Evolutionary conservation across 2,888 invertebrate species (phyloP), one percentile per base, ranked within the genome.

Genomic region (Anarsia innoxiella): DNA sequence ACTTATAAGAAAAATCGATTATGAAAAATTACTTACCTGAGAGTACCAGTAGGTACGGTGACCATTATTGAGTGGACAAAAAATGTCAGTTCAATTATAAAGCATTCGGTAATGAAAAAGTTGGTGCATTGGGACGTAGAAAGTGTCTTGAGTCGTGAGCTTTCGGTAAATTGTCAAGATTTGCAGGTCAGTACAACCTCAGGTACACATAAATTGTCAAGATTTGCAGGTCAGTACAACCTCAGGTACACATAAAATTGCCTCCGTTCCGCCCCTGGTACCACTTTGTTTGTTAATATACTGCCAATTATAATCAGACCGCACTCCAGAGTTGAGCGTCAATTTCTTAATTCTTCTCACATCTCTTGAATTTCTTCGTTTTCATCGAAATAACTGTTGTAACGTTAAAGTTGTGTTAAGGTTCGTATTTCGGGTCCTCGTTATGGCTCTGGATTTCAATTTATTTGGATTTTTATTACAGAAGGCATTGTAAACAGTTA

Each of bases 41-140:
- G n/a, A n/a, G n/a, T n/a, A n/a, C n/a, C n/a, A n/a, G n/a, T n/a
- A n/a, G n/a, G n/a, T n/a, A n/a, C n/a, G n/a, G n/a, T n/a, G n/a
- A n/a, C n/a, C n/a, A n/a, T n/a, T n/a, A 71, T 74, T 74, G 68
- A 68, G 71, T 73, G 79, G 60, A 73, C 70, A 73, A 75, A 77
- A 80, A 79, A 82, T 75, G 77, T 78, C 82, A 78, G 76, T 71
- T 76, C 71, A 75, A 77, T 80, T 80, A 80, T 83, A 76, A 76
- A 74, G 76, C 75, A 75, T 79, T 80, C 79, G 73, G 77, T 80
- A 79, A 73, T 73, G 77, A 77, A 80, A 79, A 78, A 74, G 72
- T 71, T 72, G 74, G 68, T 69, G 60, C 61, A 59, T 67, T 66
- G 67, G 60, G 64, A 66, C 62, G 77, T 80, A 80, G 83, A 83